Evolutionary conservation across 2,888 invertebrate species (phyloP), one percentile per base, ranked within the genome.

Genomic region (Pherbina coryleti): DNA sequence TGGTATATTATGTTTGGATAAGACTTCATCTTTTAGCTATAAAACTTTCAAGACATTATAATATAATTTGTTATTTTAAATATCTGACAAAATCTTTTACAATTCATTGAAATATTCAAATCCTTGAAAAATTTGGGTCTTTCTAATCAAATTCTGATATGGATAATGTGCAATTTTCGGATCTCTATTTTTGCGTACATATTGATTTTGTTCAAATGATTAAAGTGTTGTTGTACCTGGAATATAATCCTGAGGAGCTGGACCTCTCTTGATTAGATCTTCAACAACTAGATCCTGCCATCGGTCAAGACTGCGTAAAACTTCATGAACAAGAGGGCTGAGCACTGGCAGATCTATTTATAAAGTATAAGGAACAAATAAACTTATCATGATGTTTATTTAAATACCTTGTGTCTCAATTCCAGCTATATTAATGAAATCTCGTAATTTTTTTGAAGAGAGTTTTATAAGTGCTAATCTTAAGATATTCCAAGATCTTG

Each of bases 401-500:
- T 3, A 60, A 19, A 31, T 88, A 96, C 97, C 97, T 90, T 95
- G 93, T 90, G 96, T 92, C 89, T 98, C 98, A 84, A 97, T 95
- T 81, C 98, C 97, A 82, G 97, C 95, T 55, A 96, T 92, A 81
- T 93, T 94, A 81, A 99, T 91, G 90, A 99, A 98, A 84, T 96
- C 94, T 84, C 95, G 95, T 53, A 99, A 90, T 86, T 97, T 96
- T 81, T 93, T 92, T 83, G 96, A 95, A 73, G 96, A 94, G 78
- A 98, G 93, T 84, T 95, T 93, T 79, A 98, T 93, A 76, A 97
- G 94, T 3, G 98, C 96, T 84, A 97, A 92, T 81, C 98, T 93
- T 91, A 99, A 93, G 81, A 99, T 93, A 86, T 95, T 93, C 99
- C 99, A 99, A 73, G 98, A 96, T 89, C 97, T 98, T 49, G 98